Base-by-base conservation (phyloP, 2,113 vertebrate genomes). In the Rhombomys opimus region DNA sequence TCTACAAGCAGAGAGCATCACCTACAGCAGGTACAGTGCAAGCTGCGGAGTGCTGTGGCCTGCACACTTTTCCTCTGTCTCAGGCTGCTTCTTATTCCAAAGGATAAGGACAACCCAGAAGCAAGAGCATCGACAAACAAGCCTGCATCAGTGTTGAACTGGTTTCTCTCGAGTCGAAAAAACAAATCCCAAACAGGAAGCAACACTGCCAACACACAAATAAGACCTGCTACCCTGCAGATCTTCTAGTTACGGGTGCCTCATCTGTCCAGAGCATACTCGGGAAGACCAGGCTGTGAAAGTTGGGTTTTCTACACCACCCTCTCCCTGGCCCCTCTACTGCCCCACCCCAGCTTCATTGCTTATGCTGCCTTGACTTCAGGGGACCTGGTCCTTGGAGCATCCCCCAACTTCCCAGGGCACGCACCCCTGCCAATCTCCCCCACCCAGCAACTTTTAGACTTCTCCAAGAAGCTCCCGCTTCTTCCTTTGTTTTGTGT, bases 401-500 rank as follows among this genome's bases (percentile, higher is more conserved):
- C 32, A 81, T 93, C 63, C 22, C 32, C 32, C 87, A n/a, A 15
- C 27, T 84, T 96, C 30, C 27, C 14, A 73, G 52, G 50, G 57
- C 68, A 90, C 68, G 23, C 90, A 75, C n/a, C 13, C 54, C 72
- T 84, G 81, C 13, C 72, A 84, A 0, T 63, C 76, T 90, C 52
- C 35, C 63, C n/a, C 41, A 65, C 52, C 15, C 32, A 92, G 86
- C 18, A 88, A 54, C 75, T 94, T 54, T 46, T 91, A 27, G 52
- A 22, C 90, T 46, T 72, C 78, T 38, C n/a, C 52, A 54, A 38
- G 23, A 84, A 95, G 54, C 7, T 41, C 41, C 94, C 72, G 30
- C 18, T 86, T 95, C 77, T 30, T 93, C 93, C 77, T 35, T 87
- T 93, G 7, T 63, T 91, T n/a, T 50, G 46, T 50, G 7, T 70